Base-by-base conservation (phyloP, 2,797 vertebrate species). In the Tenualosa ilisha region DNA sequence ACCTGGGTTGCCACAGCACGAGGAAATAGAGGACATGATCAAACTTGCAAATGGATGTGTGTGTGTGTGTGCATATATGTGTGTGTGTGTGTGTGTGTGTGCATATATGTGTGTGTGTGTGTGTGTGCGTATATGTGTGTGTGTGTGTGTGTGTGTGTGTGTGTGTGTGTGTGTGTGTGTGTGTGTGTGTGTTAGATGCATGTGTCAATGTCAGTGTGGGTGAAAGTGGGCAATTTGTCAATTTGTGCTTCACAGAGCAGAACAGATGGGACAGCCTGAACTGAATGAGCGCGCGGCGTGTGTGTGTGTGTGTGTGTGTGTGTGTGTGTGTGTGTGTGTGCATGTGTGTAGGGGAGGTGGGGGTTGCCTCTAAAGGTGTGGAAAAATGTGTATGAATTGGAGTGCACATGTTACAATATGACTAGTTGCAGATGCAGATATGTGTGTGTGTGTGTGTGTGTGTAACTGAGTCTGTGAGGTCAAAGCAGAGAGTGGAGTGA, bases 401-500 rank as follows among this genome's bases (percentile, higher is more conserved):
- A 40, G 65, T 37, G 26, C 65, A 37, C 6, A 49, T 72, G 65
- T 40, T 13, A 72, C 59, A 24, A 75, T 40, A 13, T 75, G 68
- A 40, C 26, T 20, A 37, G 37, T 37, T 43, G 68, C 59, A 24
- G 59, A 56, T 56, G 54, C 20, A 20, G 4, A 20, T 68, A 12
- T 75, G 68, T 40, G 68, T 75, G 68, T 75, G 85, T 53, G 59
- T 9, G 8, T 26, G 46, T 43, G 37, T 72, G 65, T 85, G 84
- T 46, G 37, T 40, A 13, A 53, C 43, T 46, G 43, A 6, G 43
- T 46, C 43, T 12, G 9, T 53, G 51, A 53, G 51, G 51, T 53
- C 51, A 53, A 53, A 53, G 51, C 13, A 3, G n/a, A 68, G 81
- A 82, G 85, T 49, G 65, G 61, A 37, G 49, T 54, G 61, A 82